Base-by-base conservation (phyloP, 2,113 vertebrate genomes). In the Phoenicopterus ruber region DNA sequence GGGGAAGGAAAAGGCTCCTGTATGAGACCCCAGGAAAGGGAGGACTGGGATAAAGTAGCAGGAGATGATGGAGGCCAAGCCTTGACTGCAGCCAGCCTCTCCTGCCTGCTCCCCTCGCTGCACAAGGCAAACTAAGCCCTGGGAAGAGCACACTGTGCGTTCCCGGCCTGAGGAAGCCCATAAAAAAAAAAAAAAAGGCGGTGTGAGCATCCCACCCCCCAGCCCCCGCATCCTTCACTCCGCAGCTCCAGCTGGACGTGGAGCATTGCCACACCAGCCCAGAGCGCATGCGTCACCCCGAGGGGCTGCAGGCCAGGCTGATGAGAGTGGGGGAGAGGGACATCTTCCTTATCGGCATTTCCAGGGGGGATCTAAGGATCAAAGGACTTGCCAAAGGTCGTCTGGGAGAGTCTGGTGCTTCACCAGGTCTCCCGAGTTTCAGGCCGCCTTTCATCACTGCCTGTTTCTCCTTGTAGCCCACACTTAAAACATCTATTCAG, bases 211-310 rank as follows among this genome's bases (percentile, higher is more conserved):
- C 83, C 50, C 69, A 14, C 4, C 11, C 32, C 13, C 4, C 12
- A 13, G 55, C 12, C 67, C 85, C 80, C 8, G 9, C 6, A 13
- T 11, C 13, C 69, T 57, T 25, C 5, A 1, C 29, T 49, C n/a
- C 11, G 2, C 22, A 58, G 69, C 66, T 76, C 40, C 66, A 67
- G 76, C 32, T 59, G 82, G 62, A 46, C 4, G 2, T 21, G 71
- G 79, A 52, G 8, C 57, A 19, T 17, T 4, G 1, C 36, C 4
- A 3, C 25, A 15, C 42, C 12, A 3, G 20, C 5, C 42, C 0
- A 0, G 65, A 65, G 70, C 4, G 1, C 61, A 6, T 1, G 6
- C 0, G 2, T 21, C 61, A 22, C 14, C 59, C 38, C 0, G 1
- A 49, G 63, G 83, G 38, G 57, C 79, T 93, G 91, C 54, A 44